A percentile compares a stretch with the other conserved stretches of the same genome.
Conservation (phyloP, 2,888 invertebrate species). For the Aleiodes testaceus region DNA sequence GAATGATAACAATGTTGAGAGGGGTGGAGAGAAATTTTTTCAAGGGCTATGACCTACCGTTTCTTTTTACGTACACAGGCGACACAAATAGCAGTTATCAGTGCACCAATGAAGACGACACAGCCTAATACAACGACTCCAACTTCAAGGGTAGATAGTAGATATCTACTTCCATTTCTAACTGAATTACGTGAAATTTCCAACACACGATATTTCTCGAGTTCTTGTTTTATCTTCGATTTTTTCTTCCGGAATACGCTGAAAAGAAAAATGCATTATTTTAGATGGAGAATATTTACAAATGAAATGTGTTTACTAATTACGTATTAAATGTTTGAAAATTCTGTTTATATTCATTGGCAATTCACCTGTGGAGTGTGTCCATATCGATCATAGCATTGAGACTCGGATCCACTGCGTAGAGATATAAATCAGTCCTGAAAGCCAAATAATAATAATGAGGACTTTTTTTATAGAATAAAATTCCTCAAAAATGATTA, state of each 20-base stretch:
- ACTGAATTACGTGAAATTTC: slow-evolving; percentile 76
- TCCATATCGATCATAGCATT: slow-evolving; percentile 89
- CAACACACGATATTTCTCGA: slow-evolving; percentile 81
- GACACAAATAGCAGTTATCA: slow-evolving; percentile 85
- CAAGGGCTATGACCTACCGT: slow-evolving; percentile 72
- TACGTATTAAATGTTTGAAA: background rate
- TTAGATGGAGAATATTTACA: background rate
- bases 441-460: slow-evolving; percentile 56
- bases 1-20: too few relatives aligned
- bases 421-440: slow-evolving; percentile 89
- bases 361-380: slow-evolving; percentile 81
- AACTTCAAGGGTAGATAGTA: slow-evolving; percentile 83
- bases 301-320: background rate
- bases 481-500: too few relatives aligned
- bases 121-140: slow-evolving; percentile 87
- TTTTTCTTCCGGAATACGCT: slow-evolving; percentile 80
- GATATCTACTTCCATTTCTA: slow-evolving; percentile 71
- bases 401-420: slow-evolving; percentile 87
- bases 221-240: slow-evolving; percentile 76
- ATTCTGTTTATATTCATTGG: background rate
- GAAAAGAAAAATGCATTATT: slow-evolving; percentile 42
- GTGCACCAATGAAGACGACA: slow-evolving; percentile 86
- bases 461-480: too few relatives aligned
- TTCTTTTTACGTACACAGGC: slow-evolving; percentile 80
- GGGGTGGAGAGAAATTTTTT: background rate